A percentile compares a stretch with the other conserved stretches of the same genome.
phyloP scores from a whole-genome alignment of 2,888 invertebrate species.

The Clostera curtula region DNA sequence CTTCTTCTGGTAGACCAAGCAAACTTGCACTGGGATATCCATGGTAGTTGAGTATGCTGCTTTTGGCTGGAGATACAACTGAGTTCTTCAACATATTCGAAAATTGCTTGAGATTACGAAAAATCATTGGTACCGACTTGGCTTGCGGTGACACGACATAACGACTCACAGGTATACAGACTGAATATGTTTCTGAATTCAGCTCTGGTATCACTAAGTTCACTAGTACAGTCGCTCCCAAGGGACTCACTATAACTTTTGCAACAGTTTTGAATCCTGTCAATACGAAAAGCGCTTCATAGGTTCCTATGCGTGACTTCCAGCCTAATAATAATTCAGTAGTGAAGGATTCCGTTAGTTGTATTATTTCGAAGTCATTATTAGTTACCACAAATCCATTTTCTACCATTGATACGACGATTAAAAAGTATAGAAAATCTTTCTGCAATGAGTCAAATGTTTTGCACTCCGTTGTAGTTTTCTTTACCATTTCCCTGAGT shows the following conservation, averaged over 20 bases:
- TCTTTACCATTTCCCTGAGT: conserved; percentile 38
- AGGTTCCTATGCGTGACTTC: conserved; percentile 37
- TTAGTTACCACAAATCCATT: conserved; percentile 47
- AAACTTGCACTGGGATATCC: conserved; percentile 66
- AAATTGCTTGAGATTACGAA: conserved; percentile 59
- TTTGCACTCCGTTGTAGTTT: conserved; percentile 29
- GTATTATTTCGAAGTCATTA: conserved; percentile 24
- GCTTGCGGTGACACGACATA: conserved; percentile 53
- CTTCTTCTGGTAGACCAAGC: conserved; percentile 58
- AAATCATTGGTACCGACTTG: conserved; percentile 49
- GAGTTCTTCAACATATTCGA: conserved; percentile 69
- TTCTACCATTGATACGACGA: conserved; percentile 51
- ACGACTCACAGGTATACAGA: conserved; percentile 50
- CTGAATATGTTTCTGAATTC: conserved; percentile 51
- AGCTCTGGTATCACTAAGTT: conserved; percentile 46
- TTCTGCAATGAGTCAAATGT: conserved; percentile 41
- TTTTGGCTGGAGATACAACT: conserved; percentile 69
- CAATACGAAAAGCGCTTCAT: conserved; percentile 42
- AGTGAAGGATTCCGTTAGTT: conserved; percentile 25
- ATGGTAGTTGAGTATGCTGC: conserved; percentile 61
- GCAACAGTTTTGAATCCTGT: conserved; percentile 37
- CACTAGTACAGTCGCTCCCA: conserved; percentile 46
- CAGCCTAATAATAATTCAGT: conserved; percentile 31
- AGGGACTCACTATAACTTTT: conserved; percentile 49
- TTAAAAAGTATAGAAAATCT: conserved; percentile 49